phyloP scores from a whole-genome alignment of 1,140 invertebrate genomes.

The Lithobius niger region DNA sequence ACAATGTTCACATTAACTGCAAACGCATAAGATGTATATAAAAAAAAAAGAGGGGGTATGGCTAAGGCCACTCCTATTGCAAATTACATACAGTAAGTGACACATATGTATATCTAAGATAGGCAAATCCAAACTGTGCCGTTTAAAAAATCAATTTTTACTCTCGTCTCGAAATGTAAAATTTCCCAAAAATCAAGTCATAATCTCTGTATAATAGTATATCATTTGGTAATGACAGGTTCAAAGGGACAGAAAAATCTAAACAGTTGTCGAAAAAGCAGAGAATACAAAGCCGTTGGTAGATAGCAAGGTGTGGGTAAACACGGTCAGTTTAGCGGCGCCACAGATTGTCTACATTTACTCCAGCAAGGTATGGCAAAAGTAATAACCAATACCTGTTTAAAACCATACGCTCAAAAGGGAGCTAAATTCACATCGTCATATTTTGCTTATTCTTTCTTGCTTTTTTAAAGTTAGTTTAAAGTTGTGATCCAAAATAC shows the following conservation, averaged over 20 bases:
- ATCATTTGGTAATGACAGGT: too few species aligned
- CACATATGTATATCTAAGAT: not conserved
- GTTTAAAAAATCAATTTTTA: constrained; percentile 1
- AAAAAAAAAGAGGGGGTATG: too few species aligned
- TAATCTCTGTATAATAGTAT: constrained; percentile 4
- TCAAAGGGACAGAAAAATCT: not conserved
- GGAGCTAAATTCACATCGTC: not conserved
- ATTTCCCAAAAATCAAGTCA: constrained; percentile 8
- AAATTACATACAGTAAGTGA: not conserved
- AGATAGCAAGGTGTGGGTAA: not conserved
- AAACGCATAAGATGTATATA: too few species aligned
- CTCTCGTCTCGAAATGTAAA: constrained; percentile 10
- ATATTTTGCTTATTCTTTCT: not conserved
- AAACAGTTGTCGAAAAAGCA: not conserved
- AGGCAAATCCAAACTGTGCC: not conserved
- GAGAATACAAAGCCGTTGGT: not conserved
- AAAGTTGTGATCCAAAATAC: constrained; percentile 10
- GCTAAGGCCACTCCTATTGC: constrained; percentile 8
- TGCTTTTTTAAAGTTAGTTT: not conserved
- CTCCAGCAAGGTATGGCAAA: not conserved
- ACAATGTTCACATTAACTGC: not conserved
- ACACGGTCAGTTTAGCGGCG: not conserved
- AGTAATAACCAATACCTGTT: not conserved
- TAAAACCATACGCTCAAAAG: constrained; percentile 10
- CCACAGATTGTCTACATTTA: constrained; percentile 1